These are phyloP conservation scores for Neostethus bicornis DNA, from an alignment of 2,797 vertebrate species.

Conservation along the genomic window DNA sequence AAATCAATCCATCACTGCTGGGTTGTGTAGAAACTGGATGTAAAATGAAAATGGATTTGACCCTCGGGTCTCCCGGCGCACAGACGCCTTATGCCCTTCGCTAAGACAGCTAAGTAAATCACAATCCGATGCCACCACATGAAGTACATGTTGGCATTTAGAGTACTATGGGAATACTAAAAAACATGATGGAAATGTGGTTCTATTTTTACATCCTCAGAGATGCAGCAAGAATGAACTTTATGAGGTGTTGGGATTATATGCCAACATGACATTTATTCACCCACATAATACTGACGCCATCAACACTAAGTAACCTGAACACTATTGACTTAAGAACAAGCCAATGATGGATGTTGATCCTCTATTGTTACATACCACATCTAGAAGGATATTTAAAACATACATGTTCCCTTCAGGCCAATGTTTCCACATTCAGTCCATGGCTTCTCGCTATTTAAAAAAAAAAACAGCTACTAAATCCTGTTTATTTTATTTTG, in stretches of 20 bases:
- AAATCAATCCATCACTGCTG: constrained; percentile 59
- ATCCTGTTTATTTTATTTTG: too few species aligned
- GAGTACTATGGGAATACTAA: neutral
- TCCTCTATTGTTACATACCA: too few species aligned
- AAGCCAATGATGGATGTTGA: too few species aligned
- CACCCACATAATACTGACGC: too few species aligned
- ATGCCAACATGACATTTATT: neutral
- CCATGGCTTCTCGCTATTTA: too few species aligned
- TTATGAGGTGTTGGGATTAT: neutral
- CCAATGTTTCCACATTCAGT: too few species aligned
- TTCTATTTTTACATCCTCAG: neutral
- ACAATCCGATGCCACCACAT: constrained; percentile 13
- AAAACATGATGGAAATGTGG: neutral
- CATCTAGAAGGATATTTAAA: too few species aligned
- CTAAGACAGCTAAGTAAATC: constrained; percentile 54
- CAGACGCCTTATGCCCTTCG: constrained; percentile 42
- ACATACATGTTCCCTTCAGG: too few species aligned
- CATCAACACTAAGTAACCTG: too few species aligned
- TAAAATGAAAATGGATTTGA: constrained; percentile 66
- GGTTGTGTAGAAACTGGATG: constrained; percentile 45
- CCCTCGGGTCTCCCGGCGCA: constrained; percentile 52
- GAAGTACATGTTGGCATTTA: neutral
- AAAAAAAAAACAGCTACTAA: too few species aligned
- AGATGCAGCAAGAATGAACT: neutral
- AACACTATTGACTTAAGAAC: too few species aligned